Conservation (phyloP, 1,140 invertebrate genomes). For the Brachionus paranguensis region DNA sequence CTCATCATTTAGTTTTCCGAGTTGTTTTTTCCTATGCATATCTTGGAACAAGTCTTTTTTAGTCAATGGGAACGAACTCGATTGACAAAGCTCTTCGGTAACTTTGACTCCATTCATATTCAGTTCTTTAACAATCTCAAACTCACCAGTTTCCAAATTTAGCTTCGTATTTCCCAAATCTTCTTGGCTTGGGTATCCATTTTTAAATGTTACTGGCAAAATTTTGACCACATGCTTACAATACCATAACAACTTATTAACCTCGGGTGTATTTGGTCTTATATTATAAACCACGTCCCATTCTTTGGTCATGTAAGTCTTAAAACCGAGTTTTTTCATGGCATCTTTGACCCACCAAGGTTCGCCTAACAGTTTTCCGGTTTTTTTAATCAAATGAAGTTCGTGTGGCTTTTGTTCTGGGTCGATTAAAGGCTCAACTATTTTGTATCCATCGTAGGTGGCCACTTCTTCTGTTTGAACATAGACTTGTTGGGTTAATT, state of each 20-base stretch:
- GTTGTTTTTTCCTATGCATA: constrained; percentile 1
- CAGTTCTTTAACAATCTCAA: constrained; percentile 14
- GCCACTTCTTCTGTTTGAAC: constrained; percentile 12
- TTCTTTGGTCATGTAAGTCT: background rate
- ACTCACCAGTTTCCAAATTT: constrained; percentile 29
- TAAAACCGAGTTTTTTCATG: constrained; percentile 34
- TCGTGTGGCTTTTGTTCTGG: background rate
- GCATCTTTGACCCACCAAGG: constrained; percentile 34
- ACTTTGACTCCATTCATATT: background rate
- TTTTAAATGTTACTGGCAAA: constrained; percentile 17
- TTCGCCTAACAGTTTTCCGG: background rate
- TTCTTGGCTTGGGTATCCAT: background rate
- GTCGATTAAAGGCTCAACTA: constrained; percentile 33
- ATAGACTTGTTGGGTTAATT: constrained; percentile 34
- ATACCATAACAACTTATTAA: constrained; percentile 20
- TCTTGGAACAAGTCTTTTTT: background rate
- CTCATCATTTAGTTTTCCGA: constrained; percentile 35
- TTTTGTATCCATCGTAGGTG: constrained; percentile 1
- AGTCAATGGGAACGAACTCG: background rate
- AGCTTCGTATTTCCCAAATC: constrained; percentile 30
- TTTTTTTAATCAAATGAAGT: constrained; percentile 30
- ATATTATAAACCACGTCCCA: background rate
- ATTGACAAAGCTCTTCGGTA: background rate
- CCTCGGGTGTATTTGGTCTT: constrained; percentile 19
- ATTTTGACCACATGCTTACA: constrained; percentile 39